Percentiles rank a stretch among this genome's conserved stretches.
Evolutionary conservation across 2,888 invertebrate species (phyloP).

Genomic region (Drosophila heteroneura): DNA sequence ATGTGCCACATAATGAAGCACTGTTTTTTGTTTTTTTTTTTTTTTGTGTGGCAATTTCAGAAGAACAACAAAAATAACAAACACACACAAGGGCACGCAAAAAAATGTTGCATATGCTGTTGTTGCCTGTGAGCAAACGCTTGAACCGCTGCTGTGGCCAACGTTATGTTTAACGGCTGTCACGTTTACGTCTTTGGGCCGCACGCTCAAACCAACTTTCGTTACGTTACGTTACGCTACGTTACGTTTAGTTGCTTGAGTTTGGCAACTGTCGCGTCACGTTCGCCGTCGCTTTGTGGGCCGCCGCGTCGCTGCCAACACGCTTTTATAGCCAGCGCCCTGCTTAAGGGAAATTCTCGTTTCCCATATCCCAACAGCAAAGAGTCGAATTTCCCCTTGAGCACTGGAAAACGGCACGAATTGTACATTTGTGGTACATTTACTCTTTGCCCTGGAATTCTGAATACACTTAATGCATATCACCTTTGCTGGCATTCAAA

Average conservation of each 20-base stretch:
- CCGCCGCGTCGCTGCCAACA: conserved; percentile 26
- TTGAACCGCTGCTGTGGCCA: conserved; percentile 20
- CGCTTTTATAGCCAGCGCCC: conserved; percentile 60
- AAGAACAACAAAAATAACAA: conserved; percentile 26
- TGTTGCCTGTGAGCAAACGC: conserved; percentile 12
- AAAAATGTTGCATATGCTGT: conserved; percentile 8
- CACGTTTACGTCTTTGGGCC: conserved; percentile 25
- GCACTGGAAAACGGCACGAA: conserved; percentile 10
- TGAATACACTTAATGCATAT: not conserved
- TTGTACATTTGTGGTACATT: conserved; percentile 5
- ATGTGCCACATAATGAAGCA: conserved; percentile 43
- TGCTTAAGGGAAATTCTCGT: conserved; percentile 40
- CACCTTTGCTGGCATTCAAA: not conserved
- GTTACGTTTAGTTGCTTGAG: conserved; percentile 6
- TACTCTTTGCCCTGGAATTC: conserved; percentile 15
- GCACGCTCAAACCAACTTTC: conserved; percentile 9
- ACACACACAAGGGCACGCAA: conserved; percentile 10
- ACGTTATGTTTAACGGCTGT: conserved; percentile 15
- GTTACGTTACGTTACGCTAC: conserved; percentile 8
- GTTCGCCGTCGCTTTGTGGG: conserved; percentile 56
- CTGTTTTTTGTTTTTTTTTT: not conserved
- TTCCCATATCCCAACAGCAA: conserved; percentile 5
- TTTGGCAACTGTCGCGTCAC: conserved; percentile 47
- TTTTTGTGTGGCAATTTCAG: conserved; percentile 27
- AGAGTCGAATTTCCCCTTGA: conserved; percentile 15